A percentile compares a stretch with the other conserved stretches of the same genome.
Evolutionary conservation across 1,140 invertebrate species (phyloP).

Genomic region (Caenorhabditis latens): DNA sequence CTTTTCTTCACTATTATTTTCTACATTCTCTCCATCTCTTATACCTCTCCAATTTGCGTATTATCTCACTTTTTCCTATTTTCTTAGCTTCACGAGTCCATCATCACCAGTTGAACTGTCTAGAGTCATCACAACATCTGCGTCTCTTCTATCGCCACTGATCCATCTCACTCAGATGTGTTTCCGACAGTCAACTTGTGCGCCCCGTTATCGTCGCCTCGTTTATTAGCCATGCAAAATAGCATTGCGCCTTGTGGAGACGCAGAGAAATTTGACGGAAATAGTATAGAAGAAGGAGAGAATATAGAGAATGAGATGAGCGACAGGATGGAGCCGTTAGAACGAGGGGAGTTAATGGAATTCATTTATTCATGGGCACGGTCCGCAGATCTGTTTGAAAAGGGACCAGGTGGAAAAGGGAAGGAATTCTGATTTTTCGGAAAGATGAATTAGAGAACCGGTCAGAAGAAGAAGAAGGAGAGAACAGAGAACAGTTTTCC

Average conservation of each 20-base stretch:
- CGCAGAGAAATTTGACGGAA: background rate
- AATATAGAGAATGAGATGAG: background rate
- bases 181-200: constrained; percentile 44
- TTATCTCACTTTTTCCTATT: background rate
- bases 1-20: background rate
- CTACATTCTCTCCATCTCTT: background rate
- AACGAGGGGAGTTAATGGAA: background rate
- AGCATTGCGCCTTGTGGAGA: background rate
- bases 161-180: constrained; percentile 3
- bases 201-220: constrained; percentile 19
- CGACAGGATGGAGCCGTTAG: constrained; percentile 23
- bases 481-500: too few relatives aligned
- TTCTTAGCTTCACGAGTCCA: constrained; percentile 15
- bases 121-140: background rate
- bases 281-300: background rate
- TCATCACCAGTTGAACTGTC: background rate
- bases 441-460: background rate
- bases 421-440: background rate
- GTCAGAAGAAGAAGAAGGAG: background rate
- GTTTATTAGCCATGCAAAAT: constrained; percentile 36
- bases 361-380: background rate
- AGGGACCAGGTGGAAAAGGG: background rate
- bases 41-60: background rate
- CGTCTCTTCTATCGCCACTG: background rate
- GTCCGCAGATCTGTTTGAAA: background rate